phyloP scores from a whole-genome alignment of 2,797 vertebrate genomes.

The Hypotaenidia philippensis region DNA sequence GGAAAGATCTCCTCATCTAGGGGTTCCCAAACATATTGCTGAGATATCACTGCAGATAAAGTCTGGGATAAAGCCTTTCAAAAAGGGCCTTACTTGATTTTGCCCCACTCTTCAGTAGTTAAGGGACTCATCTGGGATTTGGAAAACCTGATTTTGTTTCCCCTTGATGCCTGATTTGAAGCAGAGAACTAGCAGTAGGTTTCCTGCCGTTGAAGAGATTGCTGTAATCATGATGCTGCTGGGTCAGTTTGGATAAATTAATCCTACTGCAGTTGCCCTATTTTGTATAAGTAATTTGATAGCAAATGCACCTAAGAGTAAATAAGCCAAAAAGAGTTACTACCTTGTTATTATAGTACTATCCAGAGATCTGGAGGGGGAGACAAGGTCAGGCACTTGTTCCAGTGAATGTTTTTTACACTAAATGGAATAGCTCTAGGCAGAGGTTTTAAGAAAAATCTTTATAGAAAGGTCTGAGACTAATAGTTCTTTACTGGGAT shows the following conservation, averaged over 20 bases:
- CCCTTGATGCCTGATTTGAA: background rate
- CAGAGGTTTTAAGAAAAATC: background rate
- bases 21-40: fast-evolving
- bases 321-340: background rate
- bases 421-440: background rate
- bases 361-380: background rate
- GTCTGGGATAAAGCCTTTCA: background rate
- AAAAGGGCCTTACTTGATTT: background rate
- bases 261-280: background rate
- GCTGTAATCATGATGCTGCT: background rate
- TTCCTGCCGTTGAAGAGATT: background rate
- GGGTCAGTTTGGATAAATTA: background rate
- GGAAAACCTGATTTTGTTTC: background rate
- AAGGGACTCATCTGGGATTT: background rate
- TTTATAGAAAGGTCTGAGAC: background rate
- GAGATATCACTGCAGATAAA: background rate
- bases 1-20: background rate
- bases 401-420: background rate
- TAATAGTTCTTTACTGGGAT: background rate
- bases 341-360: background rate
- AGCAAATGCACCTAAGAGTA: background rate
- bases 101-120: background rate
- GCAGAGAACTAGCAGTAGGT: background rate
- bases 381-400: background rate
- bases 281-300: background rate